These are phyloP conservation scores for Drosophila picticornis DNA, from an alignment of 2,888 invertebrate species.

Conservation along the genomic window DNA sequence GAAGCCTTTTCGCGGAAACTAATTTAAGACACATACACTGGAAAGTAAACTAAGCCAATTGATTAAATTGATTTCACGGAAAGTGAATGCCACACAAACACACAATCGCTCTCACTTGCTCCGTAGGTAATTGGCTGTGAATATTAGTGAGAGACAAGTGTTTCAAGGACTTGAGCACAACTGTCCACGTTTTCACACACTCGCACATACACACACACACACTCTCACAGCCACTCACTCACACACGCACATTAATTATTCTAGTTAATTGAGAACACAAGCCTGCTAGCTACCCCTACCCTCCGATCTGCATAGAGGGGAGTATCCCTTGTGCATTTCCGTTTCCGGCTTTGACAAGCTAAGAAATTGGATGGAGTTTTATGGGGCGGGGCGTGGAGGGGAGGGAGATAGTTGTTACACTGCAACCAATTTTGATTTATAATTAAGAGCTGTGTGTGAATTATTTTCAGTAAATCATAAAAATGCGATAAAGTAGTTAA, in stretches of 20 bases:
- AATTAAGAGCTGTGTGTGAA: not conserved
- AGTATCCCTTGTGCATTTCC: slow-evolving; percentile 59
- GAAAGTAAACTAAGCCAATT: slow-evolving; percentile 57
- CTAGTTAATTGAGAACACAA: slow-evolving; percentile 43
- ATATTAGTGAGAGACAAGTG: slow-evolving; percentile 20
- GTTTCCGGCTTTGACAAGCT: slow-evolving; percentile 65
- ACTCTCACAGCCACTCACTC: not conserved
- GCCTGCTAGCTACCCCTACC: not conserved
- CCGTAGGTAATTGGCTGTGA: slow-evolving; percentile 23
- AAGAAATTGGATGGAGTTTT: not conserved
- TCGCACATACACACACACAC: not conserved
- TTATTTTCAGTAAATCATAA: not conserved
- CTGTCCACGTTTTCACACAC: not conserved
- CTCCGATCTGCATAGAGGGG: slow-evolving; percentile 7
- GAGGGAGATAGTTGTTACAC: not conserved
- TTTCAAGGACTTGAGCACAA: slow-evolving; percentile 44
- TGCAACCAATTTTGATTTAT: not conserved
- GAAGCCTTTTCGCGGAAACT: slow-evolving; percentile 61
- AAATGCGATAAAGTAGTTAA: not conserved
- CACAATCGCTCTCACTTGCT: not conserved
- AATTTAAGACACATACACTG: slow-evolving; percentile 41
- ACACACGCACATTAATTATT: slow-evolving; percentile 43
- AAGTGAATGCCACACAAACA: slow-evolving; percentile 19
- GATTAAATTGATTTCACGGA: slow-evolving; percentile 66
- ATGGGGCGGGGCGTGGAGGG: not conserved